phyloP scores from a whole-genome alignment of 2,797 vertebrate genomes.

The Cuniculus paca region DNA sequence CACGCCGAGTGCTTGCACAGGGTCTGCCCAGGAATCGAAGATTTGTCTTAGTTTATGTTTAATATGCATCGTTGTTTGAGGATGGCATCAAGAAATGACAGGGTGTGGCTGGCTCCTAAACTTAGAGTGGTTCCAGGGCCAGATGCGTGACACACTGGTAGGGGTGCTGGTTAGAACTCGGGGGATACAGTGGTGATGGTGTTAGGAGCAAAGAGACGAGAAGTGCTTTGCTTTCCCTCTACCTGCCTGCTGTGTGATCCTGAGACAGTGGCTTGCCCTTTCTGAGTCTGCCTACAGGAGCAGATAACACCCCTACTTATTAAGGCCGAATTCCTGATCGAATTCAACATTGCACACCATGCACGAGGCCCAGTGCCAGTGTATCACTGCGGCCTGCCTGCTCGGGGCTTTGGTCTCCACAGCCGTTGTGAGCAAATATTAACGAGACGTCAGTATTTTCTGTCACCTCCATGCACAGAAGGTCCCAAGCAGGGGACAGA shows the following conservation, averaged over 20 bases:
- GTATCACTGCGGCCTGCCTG: background rate
- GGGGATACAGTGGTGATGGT: no score
- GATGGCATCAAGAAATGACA: no score
- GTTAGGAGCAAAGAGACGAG: background rate
- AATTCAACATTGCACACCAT: background rate
- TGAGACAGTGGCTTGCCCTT: background rate
- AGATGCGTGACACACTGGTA: no score
- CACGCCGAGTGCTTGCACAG: no score
- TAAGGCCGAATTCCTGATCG: background rate
- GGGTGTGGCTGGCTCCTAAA: no score
- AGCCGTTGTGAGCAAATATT: background rate
- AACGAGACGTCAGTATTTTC: background rate
- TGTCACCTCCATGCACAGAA: background rate
- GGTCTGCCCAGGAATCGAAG: no score
- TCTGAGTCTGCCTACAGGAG: background rate
- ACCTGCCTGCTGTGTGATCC: background rate
- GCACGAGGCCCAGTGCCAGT: background rate
- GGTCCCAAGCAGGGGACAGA: background rate
- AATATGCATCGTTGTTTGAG: no score
- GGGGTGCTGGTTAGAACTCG: no score
- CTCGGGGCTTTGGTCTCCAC: background rate
- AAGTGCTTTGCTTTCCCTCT: background rate
- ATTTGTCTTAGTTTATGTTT: no score
- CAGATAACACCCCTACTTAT: background rate
- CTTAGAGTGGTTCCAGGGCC: no score